Evolutionary conservation across 2,113 vertebrate genomes (phyloP), one percentile per base, ranked within the genome.

Genomic region (Thamnophis sirtalis): DNA sequence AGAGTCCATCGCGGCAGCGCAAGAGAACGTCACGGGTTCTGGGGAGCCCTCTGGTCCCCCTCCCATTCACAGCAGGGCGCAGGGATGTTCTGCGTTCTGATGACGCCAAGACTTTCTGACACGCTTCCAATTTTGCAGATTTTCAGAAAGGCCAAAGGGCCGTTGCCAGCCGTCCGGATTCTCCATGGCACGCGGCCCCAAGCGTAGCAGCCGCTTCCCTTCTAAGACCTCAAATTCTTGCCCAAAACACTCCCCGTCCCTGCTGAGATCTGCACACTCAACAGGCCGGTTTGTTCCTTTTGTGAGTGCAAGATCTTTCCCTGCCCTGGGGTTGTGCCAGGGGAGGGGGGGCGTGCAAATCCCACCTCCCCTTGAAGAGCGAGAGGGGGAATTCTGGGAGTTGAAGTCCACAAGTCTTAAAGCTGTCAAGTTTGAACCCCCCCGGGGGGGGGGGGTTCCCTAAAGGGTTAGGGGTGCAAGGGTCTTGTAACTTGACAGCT

Each of bases 11-110:
- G 0, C 24, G 28, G 0, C 58, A 4, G 24, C 24, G 2, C 26
- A 60, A 3, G 9, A 4, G 58, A 11, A 10, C 6, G 9, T 60
- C 22, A 26, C 8, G 2, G 1, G 13, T 60, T 9, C 22, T 60
- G 0, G 7, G n/a, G 63, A 6, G 4, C 13, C 5, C 1, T 33
- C 28, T 2, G n/a, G 5, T 33, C n/a, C 11, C 5, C 1, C 4
- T 15, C 28, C 13, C 4, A 2, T n/a, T 2, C n/a, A 6, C 63
- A 15, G 63, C n/a, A 73, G 11, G 24, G 13, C 13, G 0, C 0
- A 33, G 63, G n/a, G 60, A 17, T 73, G 28, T 7, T 6, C n/a
- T 0, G n/a, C 2, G 0, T 68, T 68, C 28, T 33, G 63, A 68
- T 68, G 63, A 68, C 2, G 28, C 11, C 63, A 6, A 33, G 63